Evolutionary conservation across 2,113 vertebrate species (phyloP).

Genomic region (Scartelaos histophorus): DNA sequence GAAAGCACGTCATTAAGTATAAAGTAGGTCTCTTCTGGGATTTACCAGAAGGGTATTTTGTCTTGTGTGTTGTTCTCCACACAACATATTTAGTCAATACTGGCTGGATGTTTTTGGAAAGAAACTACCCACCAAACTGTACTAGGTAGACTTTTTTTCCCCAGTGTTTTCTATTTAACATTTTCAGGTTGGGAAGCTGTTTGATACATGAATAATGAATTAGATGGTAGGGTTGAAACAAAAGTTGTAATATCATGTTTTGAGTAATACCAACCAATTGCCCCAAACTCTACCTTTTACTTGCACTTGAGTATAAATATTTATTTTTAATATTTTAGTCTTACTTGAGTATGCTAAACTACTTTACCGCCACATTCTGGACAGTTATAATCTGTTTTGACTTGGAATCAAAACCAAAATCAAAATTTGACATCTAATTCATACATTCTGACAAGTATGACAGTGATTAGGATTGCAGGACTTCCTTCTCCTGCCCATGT

Average conservation of each 20-base stretch:
- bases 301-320: too few relatives aligned
- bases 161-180: background rate
- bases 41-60: constrained; percentile 66
- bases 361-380: too few relatives aligned
- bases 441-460: constrained; percentile 36
- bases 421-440: constrained; percentile 20
- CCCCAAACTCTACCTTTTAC: too few relatives aligned
- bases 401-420: too few relatives aligned
- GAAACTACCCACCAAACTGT: background rate
- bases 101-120: background rate
- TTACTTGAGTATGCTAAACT: too few relatives aligned
- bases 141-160: background rate
- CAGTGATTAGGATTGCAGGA: constrained; percentile 30
- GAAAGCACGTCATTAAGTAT: constrained; percentile 74
- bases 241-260: background rate
- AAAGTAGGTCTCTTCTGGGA: constrained; percentile 65
- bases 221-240: background rate
- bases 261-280: too few relatives aligned
- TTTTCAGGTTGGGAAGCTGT: background rate
- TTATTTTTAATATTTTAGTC: too few relatives aligned
- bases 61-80: constrained; percentile 63
- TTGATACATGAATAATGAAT: background rate
- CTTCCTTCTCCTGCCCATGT: constrained; percentile 37
- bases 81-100: background rate
- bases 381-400: background rate